Evolutionary conservation across 2,113 vertebrate genomes (phyloP), one percentile per base, ranked within the genome.

Genomic region (Craseonycteris thonglongyai): DNA sequence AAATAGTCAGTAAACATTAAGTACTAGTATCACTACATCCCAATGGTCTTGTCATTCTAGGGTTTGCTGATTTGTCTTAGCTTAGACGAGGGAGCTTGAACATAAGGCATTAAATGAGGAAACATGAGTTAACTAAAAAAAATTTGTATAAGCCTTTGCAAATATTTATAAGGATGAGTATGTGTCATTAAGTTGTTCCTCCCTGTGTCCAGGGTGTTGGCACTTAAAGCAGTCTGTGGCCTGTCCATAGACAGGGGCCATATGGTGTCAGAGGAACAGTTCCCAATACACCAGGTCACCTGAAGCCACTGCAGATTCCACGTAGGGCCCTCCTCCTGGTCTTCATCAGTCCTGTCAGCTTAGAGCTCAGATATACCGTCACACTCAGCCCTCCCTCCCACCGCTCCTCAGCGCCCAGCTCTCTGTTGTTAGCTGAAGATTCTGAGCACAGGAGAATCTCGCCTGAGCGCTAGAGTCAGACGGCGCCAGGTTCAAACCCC

Each of bases 161-260:
- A 76, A 74, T 54, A 33, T 92, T 92, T 92, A 51, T 79, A 95
- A 16, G 54, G 49, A 84, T 75, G 45, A 92, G 38, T 84, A 65
- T 6, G 51, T 81, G 49, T 71, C 76, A 69, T n/a, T 45, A 65
- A 54, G 42, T 26, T 65, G 18, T 69, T 76, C 85, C 26, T 92
- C 81, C 5, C 4, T 3, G 33, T 15, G 30, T 84, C 59, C 56
- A 87, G 40, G 45, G 42, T 4, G 5, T 21, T 88, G 58, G 33
- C 38, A 38, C 66, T 71, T 76, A 92, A 81, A 88, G 88, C 51
- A 90, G 65, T 30, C 15, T 47, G 1, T 51, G 40, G 26, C 40
- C 88, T 69, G n/a, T n/a, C 30, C 5, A 18, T 6, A 30, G 0
- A 12, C 5, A 5, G n/a, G 28, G 24, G 2, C 22, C 33, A 30